phyloP scores from a whole-genome alignment of 2,888 invertebrate species.

The Eueremaeus valkanovi region DNA sequence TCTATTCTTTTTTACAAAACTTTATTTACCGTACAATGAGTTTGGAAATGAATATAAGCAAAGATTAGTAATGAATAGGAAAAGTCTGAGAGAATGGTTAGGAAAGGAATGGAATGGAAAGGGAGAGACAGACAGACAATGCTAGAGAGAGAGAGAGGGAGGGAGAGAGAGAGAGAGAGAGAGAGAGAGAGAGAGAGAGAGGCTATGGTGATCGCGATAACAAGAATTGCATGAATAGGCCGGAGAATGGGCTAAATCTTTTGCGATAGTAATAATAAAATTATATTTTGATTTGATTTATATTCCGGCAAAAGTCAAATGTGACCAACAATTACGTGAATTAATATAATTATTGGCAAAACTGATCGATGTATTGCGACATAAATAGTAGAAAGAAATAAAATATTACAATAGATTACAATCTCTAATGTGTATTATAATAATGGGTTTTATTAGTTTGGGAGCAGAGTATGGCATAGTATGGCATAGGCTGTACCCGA shows the following conservation, averaged over 20 bases:
- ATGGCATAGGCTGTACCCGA: neutral
- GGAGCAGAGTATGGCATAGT: too few species aligned
- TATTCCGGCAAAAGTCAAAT: too few species aligned
- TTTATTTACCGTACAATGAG: neutral
- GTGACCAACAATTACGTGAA: too few species aligned
- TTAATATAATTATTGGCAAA: neutral
- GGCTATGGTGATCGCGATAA: neutral
- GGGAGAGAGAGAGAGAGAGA: too few species aligned
- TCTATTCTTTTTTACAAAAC: neutral
- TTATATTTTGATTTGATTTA: too few species aligned
- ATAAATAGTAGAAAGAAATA: neutral
- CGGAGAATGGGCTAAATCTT: too few species aligned
- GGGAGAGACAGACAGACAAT: conserved; percentile 15
- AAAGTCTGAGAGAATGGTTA: neutral
- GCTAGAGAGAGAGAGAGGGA: neutral
- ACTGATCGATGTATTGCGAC: neutral
- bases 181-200: too few species aligned
- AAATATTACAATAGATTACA: neutral
- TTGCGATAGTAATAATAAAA: too few species aligned
- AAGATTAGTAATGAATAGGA: neutral
- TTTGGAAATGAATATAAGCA: neutral
- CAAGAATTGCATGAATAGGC: neutral
- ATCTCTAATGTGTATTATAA: conserved; percentile 6
- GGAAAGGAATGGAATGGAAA: conserved; percentile 4
- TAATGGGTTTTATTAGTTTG: neutral